Conservation (phyloP, 2,113 vertebrate species). For the Pipa parva region DNA sequence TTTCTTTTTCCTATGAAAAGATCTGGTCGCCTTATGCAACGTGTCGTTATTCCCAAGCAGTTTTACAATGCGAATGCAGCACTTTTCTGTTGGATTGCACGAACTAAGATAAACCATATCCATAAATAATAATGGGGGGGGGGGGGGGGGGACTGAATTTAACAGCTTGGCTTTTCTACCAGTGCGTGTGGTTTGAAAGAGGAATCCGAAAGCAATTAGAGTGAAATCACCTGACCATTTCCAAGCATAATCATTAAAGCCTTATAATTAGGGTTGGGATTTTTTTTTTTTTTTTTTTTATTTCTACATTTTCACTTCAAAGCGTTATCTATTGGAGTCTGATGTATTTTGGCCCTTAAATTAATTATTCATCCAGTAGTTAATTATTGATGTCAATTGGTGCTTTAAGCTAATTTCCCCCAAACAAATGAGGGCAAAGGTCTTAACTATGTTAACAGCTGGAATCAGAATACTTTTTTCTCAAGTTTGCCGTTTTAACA, state of each 20-base stretch:
- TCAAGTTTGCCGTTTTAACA: no score
- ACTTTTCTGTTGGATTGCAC: neutral
- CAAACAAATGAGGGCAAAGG: constrained; percentile 74
- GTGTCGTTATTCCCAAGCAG: neutral
- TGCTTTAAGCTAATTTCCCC: constrained; percentile 77
- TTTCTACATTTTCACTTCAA: no score
- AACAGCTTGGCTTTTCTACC: constrained; percentile 49
- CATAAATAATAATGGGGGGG: neutral
- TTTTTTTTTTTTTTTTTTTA: constrained; percentile 63
- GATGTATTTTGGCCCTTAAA: constrained; percentile 72
- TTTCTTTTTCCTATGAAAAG: no score
- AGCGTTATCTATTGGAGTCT: constrained; percentile 63
- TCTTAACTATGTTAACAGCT: constrained; percentile 70
- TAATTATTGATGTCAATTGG: constrained; percentile 97
- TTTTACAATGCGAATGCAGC: neutral
- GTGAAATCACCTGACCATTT: constrained; percentile 52
- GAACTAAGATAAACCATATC: neutral
- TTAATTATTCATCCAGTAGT: constrained; percentile 86
- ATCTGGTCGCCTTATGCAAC: neutral
- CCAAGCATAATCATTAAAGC: constrained; percentile 50
- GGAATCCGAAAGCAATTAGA: constrained; percentile 57
- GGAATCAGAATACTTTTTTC: constrained; percentile 61
- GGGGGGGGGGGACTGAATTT: constrained; percentile 14
- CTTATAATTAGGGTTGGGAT: constrained; percentile 54
- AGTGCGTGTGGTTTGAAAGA: constrained; percentile 49